A percentile compares a stretch with the other conserved stretches of the same genome.
Conservation (phyloP, 2,888 invertebrate genomes). For the Melikaiella ostensackeni region DNA sequence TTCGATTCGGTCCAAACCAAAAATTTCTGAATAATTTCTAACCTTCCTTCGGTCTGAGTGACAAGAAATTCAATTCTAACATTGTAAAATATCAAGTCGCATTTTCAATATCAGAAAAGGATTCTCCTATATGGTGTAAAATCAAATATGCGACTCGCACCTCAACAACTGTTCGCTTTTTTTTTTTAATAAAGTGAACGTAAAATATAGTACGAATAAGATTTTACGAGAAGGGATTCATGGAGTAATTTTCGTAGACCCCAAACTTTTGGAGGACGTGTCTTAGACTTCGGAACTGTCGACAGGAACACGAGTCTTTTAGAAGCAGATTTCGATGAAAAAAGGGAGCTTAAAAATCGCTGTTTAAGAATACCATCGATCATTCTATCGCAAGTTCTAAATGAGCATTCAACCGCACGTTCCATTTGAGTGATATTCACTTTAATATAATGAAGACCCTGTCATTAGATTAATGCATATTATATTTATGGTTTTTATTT, state of each 20-base stretch:
- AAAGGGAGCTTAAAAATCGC: slow-evolving; percentile 12
- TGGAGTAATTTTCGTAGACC: slow-evolving; percentile 18
- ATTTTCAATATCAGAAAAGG: slow-evolving; percentile 3
- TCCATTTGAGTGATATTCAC: background rate
- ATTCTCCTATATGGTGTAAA: background rate
- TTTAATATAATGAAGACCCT: background rate
- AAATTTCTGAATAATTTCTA: no score
- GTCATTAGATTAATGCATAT: background rate
- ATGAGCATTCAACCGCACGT: background rate
- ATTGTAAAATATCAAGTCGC: background rate
- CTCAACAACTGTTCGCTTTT: slow-evolving; percentile 10
- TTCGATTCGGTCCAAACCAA: no score
- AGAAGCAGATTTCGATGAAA: background rate
- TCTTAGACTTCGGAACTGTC: background rate
- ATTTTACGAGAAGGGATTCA: slow-evolving; percentile 23
- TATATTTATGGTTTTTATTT: no score
- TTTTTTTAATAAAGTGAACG: slow-evolving; percentile 42
- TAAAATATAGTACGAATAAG: slow-evolving; percentile 41
- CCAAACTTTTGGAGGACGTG: slow-evolving; percentile 16
- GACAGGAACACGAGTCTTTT: background rate
- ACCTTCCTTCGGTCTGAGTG: no score
- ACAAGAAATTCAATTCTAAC: background rate
- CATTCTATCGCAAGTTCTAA: background rate
- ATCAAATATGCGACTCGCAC: slow-evolving; percentile 26
- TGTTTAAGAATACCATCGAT: slow-evolving; percentile 16